Evolutionary conservation across 1,140 invertebrate species (phyloP), one percentile per base, ranked within the genome.

Genomic region (Littorina saxatilis): DNA sequence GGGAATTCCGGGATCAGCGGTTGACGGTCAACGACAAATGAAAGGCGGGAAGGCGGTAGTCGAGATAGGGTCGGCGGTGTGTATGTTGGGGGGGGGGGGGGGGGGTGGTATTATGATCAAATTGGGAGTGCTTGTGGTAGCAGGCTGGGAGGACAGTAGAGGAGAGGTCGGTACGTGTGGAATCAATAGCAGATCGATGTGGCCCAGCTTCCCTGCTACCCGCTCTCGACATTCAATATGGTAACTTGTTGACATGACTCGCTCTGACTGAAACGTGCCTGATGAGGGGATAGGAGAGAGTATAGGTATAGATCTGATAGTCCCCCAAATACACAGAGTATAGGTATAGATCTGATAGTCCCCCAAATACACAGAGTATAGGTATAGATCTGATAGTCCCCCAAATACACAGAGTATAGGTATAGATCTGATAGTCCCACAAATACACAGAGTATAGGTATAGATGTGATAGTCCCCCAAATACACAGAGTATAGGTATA

Each of bases 181-280:
- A 61, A 61, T 61, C 58, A 61, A 61, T 61, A 61, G n/a, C 20
- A 61, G 58, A 61, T 61, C 58, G n/a, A 61, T 61, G 58, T 13
- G 58, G n/a, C n/a, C 58, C 58, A 13, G 7, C 27, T 29, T 61
- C 58, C 58, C 58, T 29, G 20, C 7, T 7, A 61, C 20, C 5
- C 9, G n/a, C 5, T 23, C 58, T 29, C 7, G 58, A 29, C 20
- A 11, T 61, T n/a, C 58, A 61, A 61, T 61, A 29, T 29, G 58
- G 58, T 23, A 61, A 29, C 20, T 61, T 23, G 5, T 61, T n/a
- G n/a, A n/a, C 58, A 61, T 61, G 9, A 61, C 9, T 29, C 58
- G 27, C 27, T 61, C 7, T 9, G 43, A 47, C 7, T 47, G 43
- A 47, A 5, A 9, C 5, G 43, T 47, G 43, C 5, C 43, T 47